These are phyloP conservation scores for Sarotherodon lohbergeri DNA, from an alignment of 2,113 vertebrate species.

Conservation along the genomic window DNA sequence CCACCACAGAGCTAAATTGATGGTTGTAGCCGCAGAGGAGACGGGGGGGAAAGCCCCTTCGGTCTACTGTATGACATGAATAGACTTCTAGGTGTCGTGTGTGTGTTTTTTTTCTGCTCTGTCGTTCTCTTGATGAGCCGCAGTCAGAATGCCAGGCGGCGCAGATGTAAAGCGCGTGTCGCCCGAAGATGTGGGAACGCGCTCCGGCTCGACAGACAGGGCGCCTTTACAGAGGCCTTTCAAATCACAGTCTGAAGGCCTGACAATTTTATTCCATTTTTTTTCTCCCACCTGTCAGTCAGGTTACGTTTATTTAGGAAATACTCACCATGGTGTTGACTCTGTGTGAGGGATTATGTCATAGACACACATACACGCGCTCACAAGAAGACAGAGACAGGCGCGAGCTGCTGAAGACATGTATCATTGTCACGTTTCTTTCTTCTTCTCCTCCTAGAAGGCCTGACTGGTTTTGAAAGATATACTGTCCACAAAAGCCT, in stretches of 20 bases:
- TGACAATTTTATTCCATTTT: conserved; percentile 44
- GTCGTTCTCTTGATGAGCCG: conserved; percentile 53
- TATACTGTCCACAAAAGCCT: conserved; percentile 60
- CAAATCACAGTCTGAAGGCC: conserved; percentile 29
- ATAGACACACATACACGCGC: conserved; percentile 1
- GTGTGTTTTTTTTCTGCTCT: conserved; percentile 13
- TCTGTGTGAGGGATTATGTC: conserved; percentile 52
- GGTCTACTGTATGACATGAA: conserved; percentile 75
- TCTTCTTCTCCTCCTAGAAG: conserved; percentile 12
- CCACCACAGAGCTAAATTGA: conserved; percentile 65
- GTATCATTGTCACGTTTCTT: conserved; percentile 60
- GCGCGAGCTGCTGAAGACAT: conserved; percentile 41
- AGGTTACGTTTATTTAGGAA: conserved; percentile 27
- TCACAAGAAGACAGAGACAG: conserved; percentile 4
- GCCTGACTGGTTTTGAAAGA: conserved; percentile 61
- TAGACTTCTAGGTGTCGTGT: conserved; percentile 70
- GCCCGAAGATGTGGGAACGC: not conserved
- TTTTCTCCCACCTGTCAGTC: not conserved
- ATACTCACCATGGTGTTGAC: conserved; percentile 30
- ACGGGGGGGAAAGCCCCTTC: conserved; percentile 46
- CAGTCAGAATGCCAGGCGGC: conserved; percentile 44
- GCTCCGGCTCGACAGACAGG: not conserved
- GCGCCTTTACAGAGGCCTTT: conserved; percentile 16
- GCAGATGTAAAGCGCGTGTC: conserved; percentile 48
- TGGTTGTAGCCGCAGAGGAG: conserved; percentile 63